Base-by-base conservation (phyloP, 2,888 invertebrate genomes). In the Drosophila recens region DNA sequence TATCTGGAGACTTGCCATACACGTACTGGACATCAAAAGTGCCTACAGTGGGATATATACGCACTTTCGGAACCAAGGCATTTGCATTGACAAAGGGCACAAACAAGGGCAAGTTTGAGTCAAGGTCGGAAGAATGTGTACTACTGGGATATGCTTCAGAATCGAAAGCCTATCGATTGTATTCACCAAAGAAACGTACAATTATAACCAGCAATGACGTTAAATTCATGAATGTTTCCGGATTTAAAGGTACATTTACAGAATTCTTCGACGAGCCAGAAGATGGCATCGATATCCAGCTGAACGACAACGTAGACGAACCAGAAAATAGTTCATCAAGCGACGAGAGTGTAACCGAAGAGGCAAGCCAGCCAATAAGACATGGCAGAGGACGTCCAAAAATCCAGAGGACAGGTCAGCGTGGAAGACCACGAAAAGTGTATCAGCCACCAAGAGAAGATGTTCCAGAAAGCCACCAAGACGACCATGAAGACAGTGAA, bases 341-440 rank as follows among this genome's bases (percentile, higher is more conserved):
- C 13, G 51, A 36, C 13, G 51, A 34, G 15, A 34, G 15, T 6
- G 27, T 27, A 27, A 5, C 15, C 1, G 51, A 51, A 34, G 34
- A 51, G 5, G 17, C 4, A 34, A 9, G 5, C 4, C 51, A 27
- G 27, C 34, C 10, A 1, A 5, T 10, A 17, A 15, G 34, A 17
- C 34, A 4, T 51, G 36, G 51, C 20, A 51, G 33, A 36, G 51
- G 51, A 13, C 51, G 36, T 34, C 51, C 51, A 9, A 17, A 13
- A 13, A 6, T 20, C 5, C 4, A 20, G 11, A 10, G 34, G 11
- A 36, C 51, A 2, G 51, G 51, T 6, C 17, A 51, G 20, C 17
- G 20, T 5, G 51, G 36, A 27, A 27, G 27, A 27, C 27, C 27
- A 27, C 27, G 27, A 27, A 27, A 27, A 27, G 27, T 27, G 4